phyloP scores from a whole-genome alignment of 2,888 invertebrate species.

The Crematogaster levior region DNA sequence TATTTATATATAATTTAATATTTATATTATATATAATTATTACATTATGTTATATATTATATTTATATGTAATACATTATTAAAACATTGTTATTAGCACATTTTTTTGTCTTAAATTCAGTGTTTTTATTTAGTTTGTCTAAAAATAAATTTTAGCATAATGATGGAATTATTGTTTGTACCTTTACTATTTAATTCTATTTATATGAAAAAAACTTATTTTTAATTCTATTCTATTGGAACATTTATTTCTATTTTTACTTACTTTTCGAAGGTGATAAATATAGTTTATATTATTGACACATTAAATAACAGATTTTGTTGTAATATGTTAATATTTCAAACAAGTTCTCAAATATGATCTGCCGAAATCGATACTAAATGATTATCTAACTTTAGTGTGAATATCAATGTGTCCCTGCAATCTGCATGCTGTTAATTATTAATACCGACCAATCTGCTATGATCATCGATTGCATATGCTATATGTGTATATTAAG shows the following conservation, averaged over 20 bases:
- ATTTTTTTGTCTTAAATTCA: neutral
- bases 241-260: neutral
- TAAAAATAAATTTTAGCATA: neutral
- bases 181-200: neutral
- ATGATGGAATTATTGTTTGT: neutral
- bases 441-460: slow-evolving; percentile 37
- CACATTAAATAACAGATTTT: neutral
- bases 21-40: too few relatives aligned
- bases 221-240: neutral
- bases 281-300: slow-evolving; percentile 15
- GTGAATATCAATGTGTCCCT: slow-evolving; percentile 37
- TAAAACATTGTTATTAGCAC: neutral
- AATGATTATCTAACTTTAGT: slow-evolving; percentile 40
- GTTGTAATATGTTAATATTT: slow-evolving; percentile 4
- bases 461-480: neutral
- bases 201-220: too few relatives aligned
- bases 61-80: too few relatives aligned
- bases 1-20: too few relatives aligned
- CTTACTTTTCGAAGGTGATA: neutral
- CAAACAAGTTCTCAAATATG: slow-evolving; percentile 24
- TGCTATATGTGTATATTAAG: slow-evolving; percentile 1
- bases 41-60: too few relatives aligned
- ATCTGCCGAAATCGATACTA: slow-evolving; percentile 31
- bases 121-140: neutral
- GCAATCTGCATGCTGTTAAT: slow-evolving; percentile 6